Evolutionary conservation across 2,113 vertebrate genomes (phyloP).

Genomic region (Pachycephala philippinensis): DNA sequence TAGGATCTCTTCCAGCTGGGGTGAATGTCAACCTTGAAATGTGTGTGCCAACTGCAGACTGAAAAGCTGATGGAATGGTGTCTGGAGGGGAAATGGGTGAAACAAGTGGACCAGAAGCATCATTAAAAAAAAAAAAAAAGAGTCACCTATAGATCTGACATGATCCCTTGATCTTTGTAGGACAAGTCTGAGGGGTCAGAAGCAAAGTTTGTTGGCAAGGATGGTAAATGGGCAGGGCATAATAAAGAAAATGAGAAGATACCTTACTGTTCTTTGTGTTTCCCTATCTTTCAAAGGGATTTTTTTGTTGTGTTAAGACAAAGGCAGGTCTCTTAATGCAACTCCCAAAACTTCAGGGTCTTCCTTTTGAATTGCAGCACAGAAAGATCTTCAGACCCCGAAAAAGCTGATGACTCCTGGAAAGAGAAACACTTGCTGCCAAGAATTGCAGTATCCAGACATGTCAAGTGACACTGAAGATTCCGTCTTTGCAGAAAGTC

Average conservation of each 20-base stretch:
- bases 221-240: not conserved
- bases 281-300: not conserved
- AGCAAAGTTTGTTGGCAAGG: not conserved
- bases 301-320: not conserved
- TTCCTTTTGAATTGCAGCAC: conserved; percentile 21
- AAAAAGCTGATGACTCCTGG: not conserved
- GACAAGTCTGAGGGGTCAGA: not conserved
- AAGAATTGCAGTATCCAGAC: conserved; percentile 57
- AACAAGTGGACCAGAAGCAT: not conserved
- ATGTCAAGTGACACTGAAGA: conserved; percentile 76
- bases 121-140: too few relatives aligned
- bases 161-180: not conserved
- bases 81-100: not conserved
- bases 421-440: conserved; percentile 20
- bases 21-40: not conserved
- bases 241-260: not conserved
- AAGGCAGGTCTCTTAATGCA: not conserved
- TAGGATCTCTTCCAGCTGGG: not conserved
- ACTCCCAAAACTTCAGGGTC: not conserved
- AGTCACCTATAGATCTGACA: not conserved
- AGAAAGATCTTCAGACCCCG: not conserved
- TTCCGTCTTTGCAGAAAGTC: conserved; percentile 67
- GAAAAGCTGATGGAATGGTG: not conserved
- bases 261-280: not conserved
- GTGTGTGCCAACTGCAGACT: not conserved